Percentiles rank a stretch among this genome's conserved stretches.
Conservation (phyloP, 2,797 vertebrate species). For the Lagocephalus sceleratus region DNA sequence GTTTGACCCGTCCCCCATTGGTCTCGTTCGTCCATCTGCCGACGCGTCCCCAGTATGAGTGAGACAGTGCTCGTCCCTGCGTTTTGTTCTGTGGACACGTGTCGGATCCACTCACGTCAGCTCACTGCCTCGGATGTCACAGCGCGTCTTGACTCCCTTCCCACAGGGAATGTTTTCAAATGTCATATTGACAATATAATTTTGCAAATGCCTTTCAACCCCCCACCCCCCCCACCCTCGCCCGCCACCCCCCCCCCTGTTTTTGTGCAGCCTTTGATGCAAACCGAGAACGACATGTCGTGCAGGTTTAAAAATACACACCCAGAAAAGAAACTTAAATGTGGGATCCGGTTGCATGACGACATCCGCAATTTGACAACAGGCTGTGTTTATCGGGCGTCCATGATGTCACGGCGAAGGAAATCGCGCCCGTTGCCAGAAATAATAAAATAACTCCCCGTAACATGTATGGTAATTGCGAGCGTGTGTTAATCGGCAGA, state of each 20-base stretch:
- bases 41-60: slow-evolving; percentile 15
- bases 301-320: slow-evolving; percentile 13
- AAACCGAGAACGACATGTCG: slow-evolving; percentile 24
- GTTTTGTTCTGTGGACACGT: slow-evolving; percentile 31
- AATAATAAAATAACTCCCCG: too few relatives aligned
- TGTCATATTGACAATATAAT: slow-evolving; percentile 52
- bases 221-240: not conserved
- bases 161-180: slow-evolving; percentile 32
- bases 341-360: slow-evolving; percentile 13
- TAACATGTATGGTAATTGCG: too few relatives aligned
- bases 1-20: too few relatives aligned
- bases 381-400: too few relatives aligned
- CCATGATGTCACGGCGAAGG: too few relatives aligned
- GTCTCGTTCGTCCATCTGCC: too few relatives aligned
- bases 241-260: not conserved
- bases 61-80: slow-evolving; percentile 23
- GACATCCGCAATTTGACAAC: slow-evolving; percentile 8
- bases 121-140: slow-evolving; percentile 32
- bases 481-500: too few relatives aligned
- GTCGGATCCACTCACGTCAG: slow-evolving; percentile 47
- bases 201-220: slow-evolving; percentile 32
- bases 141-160: slow-evolving; percentile 35
- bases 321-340: not conserved
- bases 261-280: slow-evolving; percentile 27
- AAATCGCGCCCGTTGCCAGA: too few relatives aligned